These are phyloP conservation scores for Cecidostiba fungosa DNA, from an alignment of 2,888 invertebrate species.

Conservation along the genomic window DNA sequence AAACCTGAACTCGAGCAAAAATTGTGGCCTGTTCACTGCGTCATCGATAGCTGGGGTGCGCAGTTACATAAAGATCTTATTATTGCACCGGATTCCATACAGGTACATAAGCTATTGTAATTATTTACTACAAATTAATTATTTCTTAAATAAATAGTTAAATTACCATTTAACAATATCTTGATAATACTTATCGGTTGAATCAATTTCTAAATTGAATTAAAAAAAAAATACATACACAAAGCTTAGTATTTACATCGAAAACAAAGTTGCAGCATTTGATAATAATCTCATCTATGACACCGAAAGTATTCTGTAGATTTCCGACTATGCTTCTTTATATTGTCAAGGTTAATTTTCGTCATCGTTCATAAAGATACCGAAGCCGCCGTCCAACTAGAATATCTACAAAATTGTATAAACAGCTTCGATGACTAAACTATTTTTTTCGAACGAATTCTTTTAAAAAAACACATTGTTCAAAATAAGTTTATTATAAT, in stretches of 20 bases:
- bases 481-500: no score
- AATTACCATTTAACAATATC: no score
- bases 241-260: not conserved
- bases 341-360: not conserved
- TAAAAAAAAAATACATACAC: no score
- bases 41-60: constrained; percentile 96
- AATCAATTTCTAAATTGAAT: no score
- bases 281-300: not conserved
- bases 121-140: no score
- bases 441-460: not conserved
- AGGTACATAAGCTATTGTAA: constrained; percentile 74
- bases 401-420: not conserved
- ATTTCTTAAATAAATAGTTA: no score
- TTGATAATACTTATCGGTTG: no score
- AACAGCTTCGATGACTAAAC: not conserved
- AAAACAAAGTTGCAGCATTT: not conserved
- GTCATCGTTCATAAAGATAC: not conserved
- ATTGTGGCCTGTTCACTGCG: constrained; percentile 97
- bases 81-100: constrained; percentile 88
- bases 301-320: not conserved
- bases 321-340: not conserved
- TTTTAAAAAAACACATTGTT: not conserved
- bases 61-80: constrained; percentile 93
- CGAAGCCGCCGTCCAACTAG: not conserved
- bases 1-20: constrained; percentile 92